A percentile compares a stretch with the other conserved stretches of the same genome.
Conservation (phyloP, 2,113 vertebrate species). For the Protomyctophum bolini region DNA sequence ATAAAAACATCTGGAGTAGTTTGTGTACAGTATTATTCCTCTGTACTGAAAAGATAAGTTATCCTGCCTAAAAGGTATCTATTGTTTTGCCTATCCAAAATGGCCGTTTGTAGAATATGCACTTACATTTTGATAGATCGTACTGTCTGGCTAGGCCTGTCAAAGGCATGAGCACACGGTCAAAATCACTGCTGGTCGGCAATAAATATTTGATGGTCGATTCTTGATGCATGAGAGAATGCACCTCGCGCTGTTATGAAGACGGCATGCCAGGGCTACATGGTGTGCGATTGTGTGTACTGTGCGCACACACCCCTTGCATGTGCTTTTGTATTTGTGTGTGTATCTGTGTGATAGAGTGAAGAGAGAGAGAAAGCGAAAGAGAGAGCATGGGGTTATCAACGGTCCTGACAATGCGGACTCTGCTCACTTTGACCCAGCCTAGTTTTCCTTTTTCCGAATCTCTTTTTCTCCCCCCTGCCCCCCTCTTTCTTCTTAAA, state of each 20-base stretch:
- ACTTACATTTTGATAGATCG: slow-evolving; percentile 44
- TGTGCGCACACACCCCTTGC: neutral
- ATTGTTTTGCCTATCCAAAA: too few species aligned
- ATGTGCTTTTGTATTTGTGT: slow-evolving; percentile 13
- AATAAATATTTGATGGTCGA: slow-evolving; percentile 80
- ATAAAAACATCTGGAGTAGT: too few species aligned
- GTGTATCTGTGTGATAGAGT: neutral
- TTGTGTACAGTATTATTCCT: too few species aligned
- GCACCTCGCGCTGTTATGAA: slow-evolving; percentile 71
- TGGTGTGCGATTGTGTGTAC: slow-evolving; percentile 32
- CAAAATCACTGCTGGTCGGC: slow-evolving; percentile 72
- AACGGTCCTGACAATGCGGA: slow-evolving; percentile 42
- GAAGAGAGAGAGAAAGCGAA: neutral
- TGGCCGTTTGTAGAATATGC: slow-evolving; percentile 29
- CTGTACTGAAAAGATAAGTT: too few species aligned
- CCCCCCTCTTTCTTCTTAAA: slow-evolving; percentile 33
- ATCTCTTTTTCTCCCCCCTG: slow-evolving; percentile 1
- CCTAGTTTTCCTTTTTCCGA: slow-evolving; percentile 26
- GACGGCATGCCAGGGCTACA: slow-evolving; percentile 56
- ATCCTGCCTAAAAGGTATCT: too few species aligned
- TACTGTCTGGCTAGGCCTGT: slow-evolving; percentile 61
- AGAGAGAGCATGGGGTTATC: slow-evolving; percentile 26
- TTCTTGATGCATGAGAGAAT: slow-evolving; percentile 72
- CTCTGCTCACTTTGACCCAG: slow-evolving; percentile 56
- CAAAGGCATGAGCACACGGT: slow-evolving; percentile 73